Base-by-base conservation (phyloP, 2,888 invertebrate genomes). In the Drosophila stalkeri region DNA sequence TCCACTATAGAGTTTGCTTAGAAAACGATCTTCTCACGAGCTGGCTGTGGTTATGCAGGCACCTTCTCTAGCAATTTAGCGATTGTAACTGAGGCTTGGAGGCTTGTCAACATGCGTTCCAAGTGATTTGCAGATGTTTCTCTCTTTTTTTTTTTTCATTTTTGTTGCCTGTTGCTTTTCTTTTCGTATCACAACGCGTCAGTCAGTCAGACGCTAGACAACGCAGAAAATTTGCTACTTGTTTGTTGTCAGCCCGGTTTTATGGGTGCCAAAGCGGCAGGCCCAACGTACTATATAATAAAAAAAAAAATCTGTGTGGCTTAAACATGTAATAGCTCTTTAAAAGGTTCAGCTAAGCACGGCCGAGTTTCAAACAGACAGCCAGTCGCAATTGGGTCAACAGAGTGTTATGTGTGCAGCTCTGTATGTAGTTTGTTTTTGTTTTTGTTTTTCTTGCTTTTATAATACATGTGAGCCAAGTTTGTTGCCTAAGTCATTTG, bases 291-390 rank as follows among this genome's bases (percentile, higher is more conserved):
- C 64, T 69, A 56, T 66, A 72, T 18, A 51, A 33, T 33, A 33
- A 20, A 11, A 11, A 9, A 49, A 49, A 69, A 79, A 79, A 82
- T 82, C 70, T 84, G 66, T 77, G 41, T 49, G 65, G 66, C 75
- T 73, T 64, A 76, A 75, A 77, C 84, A 85, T 81, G 84, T 85
- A 85, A 85, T 81, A 85, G 88, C 88, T 89, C 90, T 89, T 85
- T 87, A 89, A 85, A 85, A 85, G 84, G 84, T 85, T 87, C 80
- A 85, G 49, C 72, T 78, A 81, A 79, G 80, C 81, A 77, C 82
- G 77, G 75, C 77, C 64, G 69, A 74, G 59, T 63, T 81, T 77
- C 41, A 54, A 54, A 23, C 20, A 72, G 75, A 64, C 75, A 78
- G 61, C 43, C 46, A 55, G 41, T 47, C 49, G 51, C 72, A 85